Evolutionary conservation across 2,888 invertebrate genomes (phyloP).

Genomic region (Nomada ruficornis): DNA sequence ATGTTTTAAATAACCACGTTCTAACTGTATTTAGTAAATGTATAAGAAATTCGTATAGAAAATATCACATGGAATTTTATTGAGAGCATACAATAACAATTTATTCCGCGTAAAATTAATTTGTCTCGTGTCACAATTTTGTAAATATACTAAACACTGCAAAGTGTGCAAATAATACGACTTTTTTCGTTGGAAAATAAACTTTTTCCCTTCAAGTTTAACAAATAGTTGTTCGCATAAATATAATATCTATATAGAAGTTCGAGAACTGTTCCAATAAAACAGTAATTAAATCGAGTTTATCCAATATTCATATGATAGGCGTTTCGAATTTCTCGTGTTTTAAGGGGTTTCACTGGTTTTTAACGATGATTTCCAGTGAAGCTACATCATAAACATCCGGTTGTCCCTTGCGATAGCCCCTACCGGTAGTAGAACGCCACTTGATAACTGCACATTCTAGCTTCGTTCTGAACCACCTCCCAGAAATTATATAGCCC

Average conservation of each 20-base stretch:
- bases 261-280: not conserved
- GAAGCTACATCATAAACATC: conserved; percentile 67
- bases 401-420: conserved; percentile 69
- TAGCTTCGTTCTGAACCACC: conserved; percentile 45
- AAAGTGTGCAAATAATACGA: not conserved
- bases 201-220: not conserved
- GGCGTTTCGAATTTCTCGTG: not conserved
- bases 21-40: not conserved
- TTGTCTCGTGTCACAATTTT: too few species aligned
- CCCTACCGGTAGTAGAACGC: conserved; percentile 65
- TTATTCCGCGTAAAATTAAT: not conserved
- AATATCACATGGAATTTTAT: too few species aligned
- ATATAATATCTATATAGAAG: not conserved
- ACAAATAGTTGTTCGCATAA: not conserved
- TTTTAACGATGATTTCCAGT: conserved; percentile 41
- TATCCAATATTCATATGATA: not conserved
- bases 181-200: not conserved
- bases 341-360: conserved; percentile 28
- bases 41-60: too few species aligned
- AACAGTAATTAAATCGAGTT: not conserved
- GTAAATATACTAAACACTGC: not conserved
- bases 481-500: conserved; percentile 24
- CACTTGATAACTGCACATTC: conserved; percentile 66
- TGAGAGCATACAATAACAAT: too few species aligned
- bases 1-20: too few species aligned